Conservation (phyloP, 2,888 invertebrate genomes). For the Macaria notata region DNA sequence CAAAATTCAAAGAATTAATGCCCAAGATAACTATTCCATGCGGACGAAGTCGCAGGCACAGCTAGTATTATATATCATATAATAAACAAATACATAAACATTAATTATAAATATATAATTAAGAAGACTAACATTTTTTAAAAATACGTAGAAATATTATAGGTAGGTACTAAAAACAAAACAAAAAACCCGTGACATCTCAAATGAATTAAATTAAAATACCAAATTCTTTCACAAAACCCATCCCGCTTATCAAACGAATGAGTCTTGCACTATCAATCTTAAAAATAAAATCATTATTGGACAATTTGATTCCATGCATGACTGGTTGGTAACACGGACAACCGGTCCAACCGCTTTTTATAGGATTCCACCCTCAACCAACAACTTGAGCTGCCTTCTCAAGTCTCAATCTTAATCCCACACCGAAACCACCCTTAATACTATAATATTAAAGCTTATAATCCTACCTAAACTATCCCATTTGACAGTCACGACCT, state of each 20-base stretch:
- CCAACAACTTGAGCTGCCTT: constrained; percentile 51
- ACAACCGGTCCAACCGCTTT: constrained; percentile 73
- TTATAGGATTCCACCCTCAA: constrained; percentile 75
- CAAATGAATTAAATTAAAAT: constrained; percentile 4
- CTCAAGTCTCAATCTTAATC: constrained; percentile 29
- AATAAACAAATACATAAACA: too few species aligned
- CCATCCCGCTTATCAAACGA: neutral
- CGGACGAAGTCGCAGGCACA: too few species aligned
- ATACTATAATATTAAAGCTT: constrained; percentile 25
- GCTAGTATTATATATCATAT: too few species aligned
- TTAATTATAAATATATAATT: too few species aligned
- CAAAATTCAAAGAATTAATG: too few species aligned
- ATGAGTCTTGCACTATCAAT: constrained; percentile 47
- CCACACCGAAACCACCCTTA: constrained; percentile 31
- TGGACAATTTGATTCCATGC: constrained; percentile 59
- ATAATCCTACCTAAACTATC: constrained; percentile 27
- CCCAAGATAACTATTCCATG: too few species aligned
- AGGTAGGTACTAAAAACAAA: too few species aligned
- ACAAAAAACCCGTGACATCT: neutral
- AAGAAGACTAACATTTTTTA: too few species aligned
- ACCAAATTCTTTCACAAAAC: neutral
- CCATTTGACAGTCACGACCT: constrained; percentile 71
- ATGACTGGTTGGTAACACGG: constrained; percentile 49
- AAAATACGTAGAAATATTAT: too few species aligned
- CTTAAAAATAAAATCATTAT: constrained; percentile 63